phyloP scores from a whole-genome alignment of 2,113 vertebrate species.

The Stomatorhinus ivindoensis region DNA sequence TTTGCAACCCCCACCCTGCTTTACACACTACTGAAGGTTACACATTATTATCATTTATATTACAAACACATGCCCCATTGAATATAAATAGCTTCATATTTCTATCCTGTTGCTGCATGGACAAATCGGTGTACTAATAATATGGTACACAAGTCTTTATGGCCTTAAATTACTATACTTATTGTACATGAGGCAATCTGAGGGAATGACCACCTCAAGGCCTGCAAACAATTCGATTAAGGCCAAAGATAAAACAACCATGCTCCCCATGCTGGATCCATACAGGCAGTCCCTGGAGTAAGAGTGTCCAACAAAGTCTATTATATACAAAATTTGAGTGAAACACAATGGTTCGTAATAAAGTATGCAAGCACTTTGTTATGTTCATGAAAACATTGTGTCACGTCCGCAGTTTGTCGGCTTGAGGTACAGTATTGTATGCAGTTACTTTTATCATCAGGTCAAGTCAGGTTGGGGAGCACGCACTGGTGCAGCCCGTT shows the following conservation, averaged over 20 bases:
- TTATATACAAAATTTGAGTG: neutral
- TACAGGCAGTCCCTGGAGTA: neutral
- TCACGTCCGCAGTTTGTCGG: neutral
- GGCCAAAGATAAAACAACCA: neutral
- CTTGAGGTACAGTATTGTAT: neutral
- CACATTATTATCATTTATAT: slow-evolving; percentile 47
- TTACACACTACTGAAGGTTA: neutral
- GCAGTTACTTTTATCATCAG: neutral
- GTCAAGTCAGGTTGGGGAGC: neutral
- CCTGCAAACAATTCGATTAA: neutral
- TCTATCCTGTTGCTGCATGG: neutral
- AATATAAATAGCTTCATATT: slow-evolving; percentile 20
- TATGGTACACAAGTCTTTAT: neutral
- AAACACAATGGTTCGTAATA: neutral
- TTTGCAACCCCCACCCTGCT: slow-evolving; percentile 17
- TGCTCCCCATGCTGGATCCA: neutral
- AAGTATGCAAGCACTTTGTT: neutral
- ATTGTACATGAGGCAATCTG: neutral
- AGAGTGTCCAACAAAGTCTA: neutral
- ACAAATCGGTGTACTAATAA: neutral
- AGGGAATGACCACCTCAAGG: neutral
- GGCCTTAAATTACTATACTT: neutral
- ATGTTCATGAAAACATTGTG: neutral
- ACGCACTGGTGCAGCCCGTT: neutral
- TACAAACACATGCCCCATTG: slow-evolving; percentile 20